These are phyloP conservation scores for Tenodera sinensis DNA, from an alignment of 2,888 invertebrate genomes.

Conservation along the genomic window DNA sequence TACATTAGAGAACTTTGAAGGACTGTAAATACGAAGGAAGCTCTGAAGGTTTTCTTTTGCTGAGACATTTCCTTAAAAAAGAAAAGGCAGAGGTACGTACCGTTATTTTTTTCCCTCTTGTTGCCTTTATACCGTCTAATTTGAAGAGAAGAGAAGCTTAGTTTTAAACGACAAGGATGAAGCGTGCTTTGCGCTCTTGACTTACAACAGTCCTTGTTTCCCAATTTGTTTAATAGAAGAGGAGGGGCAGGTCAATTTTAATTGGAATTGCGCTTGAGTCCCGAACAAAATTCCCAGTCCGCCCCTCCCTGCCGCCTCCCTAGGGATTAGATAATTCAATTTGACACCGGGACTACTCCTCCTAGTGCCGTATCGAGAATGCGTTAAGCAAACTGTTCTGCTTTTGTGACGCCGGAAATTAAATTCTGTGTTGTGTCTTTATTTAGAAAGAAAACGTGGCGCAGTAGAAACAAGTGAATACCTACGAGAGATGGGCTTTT, in stretches of 20 bases:
- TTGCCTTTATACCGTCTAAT: not conserved
- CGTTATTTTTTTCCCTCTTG: too few relatives aligned
- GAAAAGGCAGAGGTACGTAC: not conserved
- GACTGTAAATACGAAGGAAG: too few relatives aligned
- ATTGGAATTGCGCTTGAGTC: slow-evolving; percentile 32
- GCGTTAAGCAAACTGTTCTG: slow-evolving; percentile 35
- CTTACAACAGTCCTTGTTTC: slow-evolving; percentile 18
- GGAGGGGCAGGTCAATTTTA: slow-evolving; percentile 33
- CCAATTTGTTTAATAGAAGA: slow-evolving; percentile 29
- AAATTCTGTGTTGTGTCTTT: slow-evolving; percentile 26
- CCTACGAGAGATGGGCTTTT: not conserved
- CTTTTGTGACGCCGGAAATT: slow-evolving; percentile 34
- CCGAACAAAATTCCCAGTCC: slow-evolving; percentile 13
- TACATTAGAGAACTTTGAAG: too few relatives aligned
- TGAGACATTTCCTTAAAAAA: not conserved
- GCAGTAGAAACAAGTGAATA: not conserved
- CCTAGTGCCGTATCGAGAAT: slow-evolving; percentile 21
- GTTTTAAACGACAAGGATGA: not conserved
- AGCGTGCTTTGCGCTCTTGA: not conserved
- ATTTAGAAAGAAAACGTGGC: slow-evolving; percentile 1
- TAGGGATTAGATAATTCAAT: slow-evolving; percentile 31
- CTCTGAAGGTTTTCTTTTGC: too few relatives aligned
- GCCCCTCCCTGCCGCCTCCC: not conserved
- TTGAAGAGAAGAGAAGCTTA: not conserved
- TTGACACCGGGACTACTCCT: slow-evolving; percentile 28